A percentile compares a stretch with the other conserved stretches of the same genome.
phyloP scores from a whole-genome alignment of 2,888 invertebrate species.

The Cremastinae sp. region DNA sequence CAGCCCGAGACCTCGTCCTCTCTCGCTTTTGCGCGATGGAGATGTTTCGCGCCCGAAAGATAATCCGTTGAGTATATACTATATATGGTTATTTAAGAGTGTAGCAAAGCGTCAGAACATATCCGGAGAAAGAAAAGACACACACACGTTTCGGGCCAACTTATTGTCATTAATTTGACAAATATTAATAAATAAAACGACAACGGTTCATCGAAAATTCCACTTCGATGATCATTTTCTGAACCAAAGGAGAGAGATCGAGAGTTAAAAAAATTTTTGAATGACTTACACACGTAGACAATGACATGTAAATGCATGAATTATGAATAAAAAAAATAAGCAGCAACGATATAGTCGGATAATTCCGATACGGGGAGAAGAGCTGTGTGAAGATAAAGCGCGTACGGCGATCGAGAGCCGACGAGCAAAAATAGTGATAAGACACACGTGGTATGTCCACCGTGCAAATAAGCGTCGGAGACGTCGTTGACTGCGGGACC shows the following conservation, averaged over 20 bases:
- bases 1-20: background rate
- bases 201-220: conserved; percentile 21
- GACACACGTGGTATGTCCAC: background rate
- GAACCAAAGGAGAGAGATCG: conserved; percentile 1
- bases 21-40: conserved; percentile 70
- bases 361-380: background rate
- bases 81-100: conserved; percentile 79
- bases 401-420: background rate
- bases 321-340: background rate
- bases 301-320: no score
- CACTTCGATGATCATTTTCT: no score
- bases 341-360: background rate
- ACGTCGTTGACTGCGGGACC: conserved; percentile 26
- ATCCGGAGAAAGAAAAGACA: conserved; percentile 24
- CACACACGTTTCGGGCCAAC: no score
- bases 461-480: background rate
- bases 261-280: no score
- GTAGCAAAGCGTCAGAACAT: conserved; percentile 42
- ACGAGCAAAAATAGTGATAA: background rate
- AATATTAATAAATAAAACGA: conserved; percentile 16
- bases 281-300: no score
- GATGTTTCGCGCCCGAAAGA: conserved; percentile 77
- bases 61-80: conserved; percentile 78
- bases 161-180: no score
- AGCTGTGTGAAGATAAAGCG: background rate